A percentile compares a stretch with the other conserved stretches of the same genome.
Conservation (phyloP, 2,888 invertebrate species). For the Hetaerina titia region DNA sequence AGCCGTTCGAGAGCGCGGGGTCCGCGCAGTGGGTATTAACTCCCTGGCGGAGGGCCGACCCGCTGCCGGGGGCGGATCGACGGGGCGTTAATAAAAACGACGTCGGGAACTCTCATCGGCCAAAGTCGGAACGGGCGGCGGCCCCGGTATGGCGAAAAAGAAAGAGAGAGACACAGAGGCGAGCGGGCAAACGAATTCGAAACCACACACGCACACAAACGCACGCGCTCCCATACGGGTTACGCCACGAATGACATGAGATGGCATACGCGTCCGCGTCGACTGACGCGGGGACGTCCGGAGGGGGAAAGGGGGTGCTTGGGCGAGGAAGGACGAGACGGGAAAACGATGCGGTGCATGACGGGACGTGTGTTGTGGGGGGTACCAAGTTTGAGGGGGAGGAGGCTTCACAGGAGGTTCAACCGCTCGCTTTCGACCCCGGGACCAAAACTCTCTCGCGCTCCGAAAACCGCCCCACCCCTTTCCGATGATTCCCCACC, state of each 20-base stretch:
- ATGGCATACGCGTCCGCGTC: neutral
- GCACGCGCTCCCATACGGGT: too few relatives aligned
- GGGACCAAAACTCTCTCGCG: constrained; percentile 21
- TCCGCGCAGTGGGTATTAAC: neutral
- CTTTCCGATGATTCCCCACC: constrained; percentile 48
- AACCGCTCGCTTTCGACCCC: neutral
- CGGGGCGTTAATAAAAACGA: neutral
- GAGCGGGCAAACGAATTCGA: too few relatives aligned
- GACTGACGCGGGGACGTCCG: neutral
- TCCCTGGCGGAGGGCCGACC: neutral
- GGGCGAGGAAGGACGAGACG: neutral
- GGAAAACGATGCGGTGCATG: neutral
- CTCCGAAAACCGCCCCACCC: constrained; percentile 2
- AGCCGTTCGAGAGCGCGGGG: neutral
- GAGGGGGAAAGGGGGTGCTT: neutral
- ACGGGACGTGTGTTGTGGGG: neutral
- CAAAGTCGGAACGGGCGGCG: neutral
- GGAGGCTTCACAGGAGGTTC: neutral
- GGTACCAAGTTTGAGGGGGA: too few relatives aligned
- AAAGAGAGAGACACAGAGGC: too few relatives aligned
- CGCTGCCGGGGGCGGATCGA: neutral
- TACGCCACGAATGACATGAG: neutral
- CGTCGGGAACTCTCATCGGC: neutral
- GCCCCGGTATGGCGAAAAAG: neutral
- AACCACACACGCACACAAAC: too few relatives aligned